Base-by-base conservation (phyloP, 2,113 vertebrate species). In the Potamarius usumacintae region DNA sequence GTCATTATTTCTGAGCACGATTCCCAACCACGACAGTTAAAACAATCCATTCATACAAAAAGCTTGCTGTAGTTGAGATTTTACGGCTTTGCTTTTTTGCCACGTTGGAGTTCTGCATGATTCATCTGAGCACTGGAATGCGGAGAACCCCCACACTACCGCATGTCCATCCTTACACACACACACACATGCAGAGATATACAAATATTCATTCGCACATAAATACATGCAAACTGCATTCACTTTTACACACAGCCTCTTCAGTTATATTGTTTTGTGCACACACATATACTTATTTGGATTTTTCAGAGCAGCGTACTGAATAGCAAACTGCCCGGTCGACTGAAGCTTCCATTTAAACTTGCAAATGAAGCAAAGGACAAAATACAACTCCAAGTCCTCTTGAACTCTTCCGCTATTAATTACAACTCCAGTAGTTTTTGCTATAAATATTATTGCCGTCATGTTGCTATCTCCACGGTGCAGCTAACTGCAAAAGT, bases 81-180 rank as follows among this genome's bases (percentile, higher is more conserved):
- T 30, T 53, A 62, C 27, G 57, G 20, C 7, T 20, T 72, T 15
- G 6, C 12, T 2, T 25, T 84, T 57, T 69, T 84, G 82, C 86
- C 72, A 87, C 27, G 82, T 63, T 80, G 85, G 15, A 84, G n/a
- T 53, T 84, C 52, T 80, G 76, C 55, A 62, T 89, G 82, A 89
- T 86, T 89, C 72, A 89, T 89, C 62, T 84, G 27, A 79, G 81
- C 20, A 27, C 82, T 86, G 87, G 89, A 91, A 93, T 91, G 92
- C 83, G 89, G 93, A 92, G 83, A 83, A 88, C 74, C 81, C 48
- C 74, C 82, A 86, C 72, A 76, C 78, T 78, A 84, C 63, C 20
- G 58, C 79, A 82, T 63, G 86, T 74, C 76, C 48, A 42, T 53
- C n/a, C 53, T 82, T 69, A 84, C 76, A 63, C 62, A 57, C 42